Percentiles rank a stretch among this genome's conserved stretches.
Conservation (phyloP, 2,113 vertebrate genomes). For the Alethe castanea region DNA sequence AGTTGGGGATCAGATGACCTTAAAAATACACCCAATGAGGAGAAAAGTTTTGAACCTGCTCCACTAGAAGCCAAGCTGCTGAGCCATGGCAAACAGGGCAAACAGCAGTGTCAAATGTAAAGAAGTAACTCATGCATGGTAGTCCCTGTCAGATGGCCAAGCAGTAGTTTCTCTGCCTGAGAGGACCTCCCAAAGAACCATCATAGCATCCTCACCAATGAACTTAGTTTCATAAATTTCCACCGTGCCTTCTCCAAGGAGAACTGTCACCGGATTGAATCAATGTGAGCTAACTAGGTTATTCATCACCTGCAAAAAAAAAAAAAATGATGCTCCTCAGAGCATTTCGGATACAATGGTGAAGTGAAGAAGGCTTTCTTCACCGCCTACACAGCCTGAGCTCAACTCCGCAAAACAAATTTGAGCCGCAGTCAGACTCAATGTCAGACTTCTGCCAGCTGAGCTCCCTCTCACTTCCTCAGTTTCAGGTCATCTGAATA, state of each 20-base stretch:
- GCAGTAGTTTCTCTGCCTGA: background rate
- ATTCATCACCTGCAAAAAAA: conserved; percentile 26
- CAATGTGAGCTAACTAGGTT: conserved; percentile 46
- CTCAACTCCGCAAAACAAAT: conserved; percentile 46
- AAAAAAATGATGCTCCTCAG: background rate
- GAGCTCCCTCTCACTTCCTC: conserved; percentile 61
- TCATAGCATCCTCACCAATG: background rate
- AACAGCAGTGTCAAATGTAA: background rate
- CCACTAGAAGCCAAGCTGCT: background rate
- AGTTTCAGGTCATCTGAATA: conserved; percentile 59
- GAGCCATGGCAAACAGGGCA: background rate
- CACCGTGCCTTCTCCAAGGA: background rate
- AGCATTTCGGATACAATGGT: conserved; percentile 33
- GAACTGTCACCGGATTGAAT: background rate
- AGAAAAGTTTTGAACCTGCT: background rate
- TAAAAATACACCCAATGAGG: background rate
- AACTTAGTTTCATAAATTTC: background rate
- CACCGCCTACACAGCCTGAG: conserved; percentile 44
- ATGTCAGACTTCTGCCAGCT: conserved; percentile 65
- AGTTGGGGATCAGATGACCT: background rate
- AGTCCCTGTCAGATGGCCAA: background rate
- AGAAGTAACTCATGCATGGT: background rate
- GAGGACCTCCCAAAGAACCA: background rate
- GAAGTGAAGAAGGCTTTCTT: conserved; percentile 48
- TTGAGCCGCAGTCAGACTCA: conserved; percentile 51